Evolutionary conservation across 2,113 vertebrate species (phyloP).

Genomic region (Hippoglossus stenolepis): DNA sequence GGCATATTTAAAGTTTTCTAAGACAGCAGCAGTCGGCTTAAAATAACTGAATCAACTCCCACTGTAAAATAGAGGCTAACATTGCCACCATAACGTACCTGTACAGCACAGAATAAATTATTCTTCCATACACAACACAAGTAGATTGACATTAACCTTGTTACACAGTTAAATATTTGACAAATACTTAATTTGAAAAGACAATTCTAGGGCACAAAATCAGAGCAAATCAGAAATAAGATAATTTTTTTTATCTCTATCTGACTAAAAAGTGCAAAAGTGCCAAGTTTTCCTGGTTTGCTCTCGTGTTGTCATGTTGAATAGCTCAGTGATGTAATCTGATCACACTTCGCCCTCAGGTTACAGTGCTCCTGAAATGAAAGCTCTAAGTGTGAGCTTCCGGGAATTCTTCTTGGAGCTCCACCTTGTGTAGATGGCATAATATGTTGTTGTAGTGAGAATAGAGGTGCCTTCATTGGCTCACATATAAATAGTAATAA

Average conservation of each 20-base stretch:
- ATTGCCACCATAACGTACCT: background rate
- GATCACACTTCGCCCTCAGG: constrained; percentile 1
- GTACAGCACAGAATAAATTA: background rate
- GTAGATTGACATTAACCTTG: background rate
- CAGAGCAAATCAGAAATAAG: background rate
- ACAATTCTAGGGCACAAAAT: background rate
- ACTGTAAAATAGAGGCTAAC: background rate
- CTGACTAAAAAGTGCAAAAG: background rate
- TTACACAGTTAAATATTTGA: background rate
- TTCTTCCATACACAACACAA: background rate
- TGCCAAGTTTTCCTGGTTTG: background rate
- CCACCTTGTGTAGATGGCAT: background rate
- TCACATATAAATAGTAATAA: background rate
- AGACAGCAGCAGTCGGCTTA: background rate
- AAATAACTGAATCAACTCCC: background rate
- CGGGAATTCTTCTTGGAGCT: background rate
- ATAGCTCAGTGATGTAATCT: background rate
- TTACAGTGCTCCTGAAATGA: background rate
- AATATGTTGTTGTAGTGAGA: background rate
- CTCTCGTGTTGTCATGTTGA: constrained; percentile 1
- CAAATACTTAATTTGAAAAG: background rate
- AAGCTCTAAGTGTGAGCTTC: background rate
- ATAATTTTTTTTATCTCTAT: too few species aligned
- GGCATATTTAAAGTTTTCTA: background rate
- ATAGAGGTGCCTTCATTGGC: background rate